Conservation (phyloP, 2,888 invertebrate genomes). For the Drosophila neotestacea region DNA sequence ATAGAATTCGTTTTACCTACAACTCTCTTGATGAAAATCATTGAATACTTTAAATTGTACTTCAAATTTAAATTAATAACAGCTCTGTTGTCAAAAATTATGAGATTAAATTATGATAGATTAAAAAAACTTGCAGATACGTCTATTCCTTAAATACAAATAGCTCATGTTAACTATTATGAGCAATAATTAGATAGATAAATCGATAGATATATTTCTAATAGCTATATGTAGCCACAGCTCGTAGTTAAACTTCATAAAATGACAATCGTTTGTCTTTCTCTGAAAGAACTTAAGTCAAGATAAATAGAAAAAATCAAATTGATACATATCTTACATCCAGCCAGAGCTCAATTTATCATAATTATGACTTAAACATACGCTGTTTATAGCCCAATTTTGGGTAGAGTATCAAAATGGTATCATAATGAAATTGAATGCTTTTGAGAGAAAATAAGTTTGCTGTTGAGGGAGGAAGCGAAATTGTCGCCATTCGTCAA, state of each 20-base stretch:
- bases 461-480: neutral
- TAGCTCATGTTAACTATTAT: too few relatives aligned
- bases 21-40: neutral
- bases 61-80: too few relatives aligned
- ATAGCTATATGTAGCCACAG: neutral
- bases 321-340: neutral
- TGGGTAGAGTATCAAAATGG: slow-evolving; percentile 4
- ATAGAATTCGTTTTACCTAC: neutral
- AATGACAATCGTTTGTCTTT: neutral
- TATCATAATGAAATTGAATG: slow-evolving; percentile 32
- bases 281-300: neutral
- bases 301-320: neutral
- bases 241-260: neutral
- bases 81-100: too few relatives aligned
- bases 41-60: too few relatives aligned
- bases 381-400: neutral
- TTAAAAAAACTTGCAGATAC: too few relatives aligned
- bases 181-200: too few relatives aligned
- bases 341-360: neutral
- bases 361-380: neutral
- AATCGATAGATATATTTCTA: neutral
- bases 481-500: slow-evolving; percentile 51
- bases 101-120: too few relatives aligned
- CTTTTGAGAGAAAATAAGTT: slow-evolving; percentile 19
- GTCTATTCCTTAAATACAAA: too few relatives aligned